Conservation (phyloP, 2,888 invertebrate species). For the Limnephilus marmoratus region DNA sequence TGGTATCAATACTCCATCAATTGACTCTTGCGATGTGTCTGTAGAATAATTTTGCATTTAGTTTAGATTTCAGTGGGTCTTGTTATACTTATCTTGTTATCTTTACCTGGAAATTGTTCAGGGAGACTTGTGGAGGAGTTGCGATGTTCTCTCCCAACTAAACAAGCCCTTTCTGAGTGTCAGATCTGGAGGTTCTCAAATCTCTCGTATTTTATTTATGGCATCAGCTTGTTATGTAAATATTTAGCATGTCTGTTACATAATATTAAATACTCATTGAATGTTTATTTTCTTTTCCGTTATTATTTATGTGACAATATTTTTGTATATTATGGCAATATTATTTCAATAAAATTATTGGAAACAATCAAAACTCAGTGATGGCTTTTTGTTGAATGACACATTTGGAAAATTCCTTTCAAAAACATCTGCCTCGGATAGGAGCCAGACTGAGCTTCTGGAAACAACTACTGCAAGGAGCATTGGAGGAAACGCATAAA, state of each 20-base stretch:
- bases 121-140: background rate
- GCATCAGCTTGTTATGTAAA: constrained; percentile 21
- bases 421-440: background rate
- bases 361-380: constrained; percentile 24
- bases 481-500: background rate
- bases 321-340: constrained; percentile 56
- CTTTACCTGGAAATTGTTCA: background rate
- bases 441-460: background rate
- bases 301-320: constrained; percentile 56
- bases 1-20: background rate
- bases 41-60: constrained; percentile 2
- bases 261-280: constrained; percentile 15
- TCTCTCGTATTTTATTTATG: constrained; percentile 46
- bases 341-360: constrained; percentile 54
- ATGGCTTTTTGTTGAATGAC: constrained; percentile 41
- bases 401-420: background rate
- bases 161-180: background rate
- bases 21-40: background rate
- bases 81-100: background rate
- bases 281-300: constrained; percentile 37
- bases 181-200: constrained; percentile 53
- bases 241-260: constrained; percentile 16
- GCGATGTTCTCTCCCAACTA: background rate
- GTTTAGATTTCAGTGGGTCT: background rate
- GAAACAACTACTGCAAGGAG: background rate